A percentile compares a stretch with the other conserved stretches of the same genome.
phyloP scores from a whole-genome alignment of 2,113 vertebrate genomes.

The Colossoma macropomum region DNA sequence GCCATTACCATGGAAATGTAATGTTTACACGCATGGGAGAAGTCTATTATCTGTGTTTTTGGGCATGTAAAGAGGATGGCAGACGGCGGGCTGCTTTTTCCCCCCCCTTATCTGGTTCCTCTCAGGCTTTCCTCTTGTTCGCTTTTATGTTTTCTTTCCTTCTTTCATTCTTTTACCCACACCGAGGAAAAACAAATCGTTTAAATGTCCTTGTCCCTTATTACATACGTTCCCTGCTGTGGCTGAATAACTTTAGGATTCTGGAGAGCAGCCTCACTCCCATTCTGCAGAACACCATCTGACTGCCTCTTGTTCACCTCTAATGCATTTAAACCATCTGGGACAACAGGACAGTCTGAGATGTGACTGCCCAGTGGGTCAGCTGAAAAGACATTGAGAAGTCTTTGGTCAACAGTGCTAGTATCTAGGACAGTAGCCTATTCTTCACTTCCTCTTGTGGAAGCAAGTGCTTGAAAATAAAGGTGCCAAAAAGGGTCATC shows the following conservation, averaged over 20 bases:
- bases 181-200: conserved; percentile 72
- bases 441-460: not conserved
- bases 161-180: conserved; percentile 56
- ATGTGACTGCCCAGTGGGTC: not conserved
- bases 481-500: not conserved
- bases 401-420: not conserved
- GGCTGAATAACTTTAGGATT: conserved; percentile 41
- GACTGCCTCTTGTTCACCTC: conserved; percentile 68
- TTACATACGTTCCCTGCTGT: conserved; percentile 58
- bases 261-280: conserved; percentile 55
- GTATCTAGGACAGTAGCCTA: not conserved
- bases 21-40: conserved; percentile 78
- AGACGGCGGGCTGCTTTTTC: conserved; percentile 58
- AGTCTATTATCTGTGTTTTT: conserved; percentile 77
- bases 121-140: conserved; percentile 62
- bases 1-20: conserved; percentile 78
- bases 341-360: conserved; percentile 58
- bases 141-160: conserved; percentile 31
- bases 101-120: conserved; percentile 53
- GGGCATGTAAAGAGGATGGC: conserved; percentile 68
- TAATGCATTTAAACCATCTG: conserved; percentile 71
- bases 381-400: no score
- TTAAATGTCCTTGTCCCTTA: conserved; percentile 71
- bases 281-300: conserved; percentile 59
- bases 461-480: no score